Evolutionary conservation across 2,113 vertebrate genomes (phyloP), one percentile per base, ranked within the genome.

Genomic region (Alethe diademata): DNA sequence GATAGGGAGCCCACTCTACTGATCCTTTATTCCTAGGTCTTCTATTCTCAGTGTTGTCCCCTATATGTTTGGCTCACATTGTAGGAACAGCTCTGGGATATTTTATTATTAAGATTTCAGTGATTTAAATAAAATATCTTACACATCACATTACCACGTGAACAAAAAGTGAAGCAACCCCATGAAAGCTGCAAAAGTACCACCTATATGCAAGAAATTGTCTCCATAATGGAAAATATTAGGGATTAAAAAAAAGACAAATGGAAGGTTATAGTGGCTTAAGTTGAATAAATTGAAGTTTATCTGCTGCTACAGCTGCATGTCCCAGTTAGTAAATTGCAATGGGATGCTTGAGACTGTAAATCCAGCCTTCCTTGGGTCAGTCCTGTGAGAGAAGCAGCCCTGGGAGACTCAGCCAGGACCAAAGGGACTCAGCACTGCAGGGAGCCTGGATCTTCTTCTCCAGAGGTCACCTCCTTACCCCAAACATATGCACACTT

Each of bases 141-240:
- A 2, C 2, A 0, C 9, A 1, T 43, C 13, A 4, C 3, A 1
- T 60, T 53, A 14, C 9, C 16, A 3, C 3, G 0, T 0, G 2
- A 5, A 8, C 5, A 73, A 45, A 76, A 53, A 11, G 1, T 9
- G 14, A 45, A 35, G 23, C 15, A 14, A 58, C 12, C 16, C 6
- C 4, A 1, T 9, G 24, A 24, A 60, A 70, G 25, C 42, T 51
- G 35, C n/a, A 15, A 62, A 58, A 11, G 0, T 26, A 12, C 31
- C 18, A 4, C 16, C 1, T 8, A 6, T 5, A 16, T 1, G 4
- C 19, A 48, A 60, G 54, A 48, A 65, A 36, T 8, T 18, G 6
- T 25, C 28, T 67, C 6, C 5, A 4, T 1, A 4, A 6, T 6
- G 22, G 36, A 47, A 62, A 90, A 86, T 36, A 50, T 19, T 42